Percentiles rank a stretch among this genome's conserved stretches.
These are phyloP conservation scores for Phragmatobia fuliginosa DNA, from an alignment of 2,888 invertebrate genomes.

Conservation along the genomic window DNA sequence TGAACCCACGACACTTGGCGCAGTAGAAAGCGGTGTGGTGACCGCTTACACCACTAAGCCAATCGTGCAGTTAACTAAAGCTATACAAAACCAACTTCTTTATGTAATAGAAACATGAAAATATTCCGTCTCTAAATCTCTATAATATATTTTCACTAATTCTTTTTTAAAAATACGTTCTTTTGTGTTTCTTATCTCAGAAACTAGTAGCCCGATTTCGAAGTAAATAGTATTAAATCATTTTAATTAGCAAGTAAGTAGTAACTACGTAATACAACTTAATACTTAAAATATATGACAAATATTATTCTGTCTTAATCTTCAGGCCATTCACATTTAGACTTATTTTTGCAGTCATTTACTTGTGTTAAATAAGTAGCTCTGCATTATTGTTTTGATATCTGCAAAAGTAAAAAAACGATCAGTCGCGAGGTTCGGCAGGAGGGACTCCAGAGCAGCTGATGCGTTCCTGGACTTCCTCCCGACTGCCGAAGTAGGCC, in stretches of 20 bases:
- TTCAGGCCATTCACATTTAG: neutral
- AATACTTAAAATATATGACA: neutral
- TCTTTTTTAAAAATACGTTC: conserved; percentile 7
- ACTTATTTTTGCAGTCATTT: neutral
- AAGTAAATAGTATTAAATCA: conserved; percentile 30
- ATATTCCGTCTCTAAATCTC: neutral
- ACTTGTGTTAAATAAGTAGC: neutral
- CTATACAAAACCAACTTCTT: neutral
- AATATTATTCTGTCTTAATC: conserved; percentile 10
- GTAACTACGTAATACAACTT: conserved; percentile 1
- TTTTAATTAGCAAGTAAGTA: neutral
- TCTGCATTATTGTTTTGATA: neutral
- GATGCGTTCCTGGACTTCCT: no score
- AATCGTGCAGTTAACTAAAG: neutral
- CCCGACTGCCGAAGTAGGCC: no score
- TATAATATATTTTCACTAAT: conserved; percentile 6
- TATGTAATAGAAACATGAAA: neutral
- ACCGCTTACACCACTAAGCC: no score
- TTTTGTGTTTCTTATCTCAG: conserved; percentile 29
- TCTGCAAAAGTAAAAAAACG: neutral
- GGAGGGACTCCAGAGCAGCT: no score
- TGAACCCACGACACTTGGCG: no score
- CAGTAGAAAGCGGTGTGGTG: no score
- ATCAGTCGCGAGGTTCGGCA: no score
- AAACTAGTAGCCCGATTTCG: conserved; percentile 21